Conservation (phyloP, 2,113 vertebrate species). For the Sus scrofa region DNA sequence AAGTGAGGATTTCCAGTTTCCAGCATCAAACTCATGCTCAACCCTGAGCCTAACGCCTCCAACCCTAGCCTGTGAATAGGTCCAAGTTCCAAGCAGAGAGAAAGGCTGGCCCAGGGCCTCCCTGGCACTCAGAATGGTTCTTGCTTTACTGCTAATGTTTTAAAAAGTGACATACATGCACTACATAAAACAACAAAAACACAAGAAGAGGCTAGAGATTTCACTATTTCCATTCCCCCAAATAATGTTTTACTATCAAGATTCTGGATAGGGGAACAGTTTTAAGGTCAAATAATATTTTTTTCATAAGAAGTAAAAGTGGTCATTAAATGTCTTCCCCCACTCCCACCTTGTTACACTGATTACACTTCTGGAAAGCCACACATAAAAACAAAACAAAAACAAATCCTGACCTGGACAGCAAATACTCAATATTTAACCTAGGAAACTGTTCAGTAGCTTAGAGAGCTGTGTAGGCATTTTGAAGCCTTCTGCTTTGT, state of each 20-base stretch:
- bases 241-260: constrained; percentile 75
- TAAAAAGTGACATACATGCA: constrained; percentile 74
- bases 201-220: constrained; percentile 59
- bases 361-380: constrained; percentile 81
- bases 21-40: background rate
- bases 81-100: background rate
- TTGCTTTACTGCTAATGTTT: background rate
- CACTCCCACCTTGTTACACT: background rate
- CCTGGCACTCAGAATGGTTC: background rate
- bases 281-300: constrained; percentile 76
- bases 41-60: background rate
- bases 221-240: constrained; percentile 77
- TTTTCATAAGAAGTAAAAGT: constrained; percentile 77
- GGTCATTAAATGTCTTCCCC: background rate
- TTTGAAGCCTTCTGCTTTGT: constrained; percentile 48
- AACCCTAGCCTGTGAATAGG: background rate
- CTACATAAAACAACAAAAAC: constrained; percentile 72
- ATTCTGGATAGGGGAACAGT: constrained; percentile 53
- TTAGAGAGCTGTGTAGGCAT: constrained; percentile 79
- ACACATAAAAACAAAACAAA: constrained; percentile 52
- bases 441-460: constrained; percentile 79
- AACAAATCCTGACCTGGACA: constrained; percentile 79
- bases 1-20: background rate
- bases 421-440: constrained; percentile 75
- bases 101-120: background rate